Conservation (phyloP, 2,888 invertebrate species). For the Choristoneura rosaceana region DNA sequence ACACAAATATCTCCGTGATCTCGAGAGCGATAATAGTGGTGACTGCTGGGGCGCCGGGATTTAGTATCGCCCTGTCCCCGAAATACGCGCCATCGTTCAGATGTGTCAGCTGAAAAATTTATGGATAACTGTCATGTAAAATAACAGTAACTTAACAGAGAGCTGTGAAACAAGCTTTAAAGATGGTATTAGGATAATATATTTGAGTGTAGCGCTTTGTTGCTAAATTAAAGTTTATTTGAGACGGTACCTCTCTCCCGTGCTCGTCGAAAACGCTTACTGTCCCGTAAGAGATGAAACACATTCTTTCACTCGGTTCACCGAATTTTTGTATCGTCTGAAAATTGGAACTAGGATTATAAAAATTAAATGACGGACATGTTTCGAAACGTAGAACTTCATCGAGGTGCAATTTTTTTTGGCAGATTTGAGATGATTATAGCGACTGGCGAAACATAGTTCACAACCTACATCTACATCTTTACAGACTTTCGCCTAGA, state of each 20-base stretch:
- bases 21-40: conserved; percentile 86
- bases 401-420: too few relatives aligned
- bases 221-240: not conserved
- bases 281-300: conserved; percentile 86
- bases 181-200: too few relatives aligned
- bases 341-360: conserved; percentile 36
- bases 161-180: too few relatives aligned
- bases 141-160: too few relatives aligned
- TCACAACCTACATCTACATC: too few relatives aligned
- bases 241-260: conserved; percentile 79
- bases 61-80: conserved; percentile 84
- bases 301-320: conserved; percentile 82
- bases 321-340: conserved; percentile 84
- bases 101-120: conserved; percentile 64
- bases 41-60: conserved; percentile 75
- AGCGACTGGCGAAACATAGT: too few relatives aligned
- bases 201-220: too few relatives aligned
- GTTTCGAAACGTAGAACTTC: too few relatives aligned
- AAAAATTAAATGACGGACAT: too few relatives aligned
- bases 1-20: conserved; percentile 85
- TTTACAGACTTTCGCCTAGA: too few relatives aligned
- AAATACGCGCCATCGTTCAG: conserved; percentile 87
- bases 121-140: too few relatives aligned
- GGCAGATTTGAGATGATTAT: too few relatives aligned
- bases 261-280: conserved; percentile 83